These are phyloP conservation scores for Eriocheir sinensis DNA, from an alignment of 1,140 invertebrate species.

Conservation along the genomic window DNA sequence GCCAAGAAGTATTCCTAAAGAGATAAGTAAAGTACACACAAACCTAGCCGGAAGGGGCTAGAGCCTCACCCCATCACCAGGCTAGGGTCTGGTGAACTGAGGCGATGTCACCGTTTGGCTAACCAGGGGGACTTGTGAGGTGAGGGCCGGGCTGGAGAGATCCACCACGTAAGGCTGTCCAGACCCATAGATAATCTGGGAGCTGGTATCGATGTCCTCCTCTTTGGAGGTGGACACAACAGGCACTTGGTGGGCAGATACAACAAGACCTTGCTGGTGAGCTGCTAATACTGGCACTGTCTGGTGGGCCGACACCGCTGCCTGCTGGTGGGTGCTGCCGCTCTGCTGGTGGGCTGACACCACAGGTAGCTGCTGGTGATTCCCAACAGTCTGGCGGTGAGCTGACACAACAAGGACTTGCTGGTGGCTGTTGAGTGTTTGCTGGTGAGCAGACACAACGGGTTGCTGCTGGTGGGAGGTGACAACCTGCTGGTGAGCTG, in stretches of 20 bases:
- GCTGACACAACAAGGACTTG: conserved; percentile 60
- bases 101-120: conserved; percentile 42
- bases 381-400: conserved; percentile 57
- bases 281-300: conserved; percentile 59
- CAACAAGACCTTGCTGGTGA: conserved; percentile 65
- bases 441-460: conserved; percentile 58
- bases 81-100: conserved; percentile 62
- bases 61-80: neutral
- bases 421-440: conserved; percentile 44
- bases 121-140: conserved; percentile 45
- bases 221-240: conserved; percentile 58
- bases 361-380: conserved; percentile 53
- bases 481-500: conserved; percentile 57
- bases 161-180: conserved; percentile 71
- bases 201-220: conserved; percentile 24
- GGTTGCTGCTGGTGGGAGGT: conserved; percentile 60
- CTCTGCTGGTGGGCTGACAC: conserved; percentile 59
- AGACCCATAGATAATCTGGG: conserved; percentile 59
- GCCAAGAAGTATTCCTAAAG: neutral
- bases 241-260: conserved; percentile 63
- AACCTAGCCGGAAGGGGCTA: neutral
- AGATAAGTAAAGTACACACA: neutral
- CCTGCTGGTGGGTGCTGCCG: conserved; percentile 49
- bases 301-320: conserved; percentile 56
- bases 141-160: conserved; percentile 68